Percentiles rank a stretch among this genome's conserved stretches.
These are phyloP conservation scores for Doris montereyensis DNA, from an alignment of 2,888 invertebrate genomes.

Conservation along the genomic window DNA sequence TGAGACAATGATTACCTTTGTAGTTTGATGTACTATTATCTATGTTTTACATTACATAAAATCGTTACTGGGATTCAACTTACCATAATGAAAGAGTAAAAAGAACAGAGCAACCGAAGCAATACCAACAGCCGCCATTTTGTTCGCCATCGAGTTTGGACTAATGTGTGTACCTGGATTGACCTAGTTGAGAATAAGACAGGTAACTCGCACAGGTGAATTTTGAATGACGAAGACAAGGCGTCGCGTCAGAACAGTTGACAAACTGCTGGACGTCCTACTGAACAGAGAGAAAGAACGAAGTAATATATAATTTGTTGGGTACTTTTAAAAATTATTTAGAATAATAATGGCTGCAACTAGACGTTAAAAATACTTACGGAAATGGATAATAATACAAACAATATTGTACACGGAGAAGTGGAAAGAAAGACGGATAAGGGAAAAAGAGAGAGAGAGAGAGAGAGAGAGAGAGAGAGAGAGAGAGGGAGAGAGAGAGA, in stretches of 20 bases:
- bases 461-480: constrained; percentile 12
- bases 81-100: constrained; percentile 21
- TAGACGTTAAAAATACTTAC: background rate
- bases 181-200: no score
- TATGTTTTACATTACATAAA: no score
- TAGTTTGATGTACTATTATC: no score
- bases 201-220: no score
- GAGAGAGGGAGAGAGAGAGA: background rate
- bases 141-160: background rate
- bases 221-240: no score
- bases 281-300: no score
- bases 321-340: background rate
- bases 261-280: no score
- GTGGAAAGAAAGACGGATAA: background rate
- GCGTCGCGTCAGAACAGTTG: no score
- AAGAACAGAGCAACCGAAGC: constrained; percentile 1
- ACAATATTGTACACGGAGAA: background rate
- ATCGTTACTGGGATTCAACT: no score
- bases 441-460: background rate
- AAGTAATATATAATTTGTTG: no score
- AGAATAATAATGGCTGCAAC: background rate
- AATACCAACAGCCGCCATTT: constrained; percentile 21
- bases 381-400: background rate
- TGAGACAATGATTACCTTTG: no score
- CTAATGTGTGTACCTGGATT: constrained; percentile 16